Evolutionary conservation across 2,113 vertebrate genomes (phyloP).

Genomic region (Cebus imitator): DNA sequence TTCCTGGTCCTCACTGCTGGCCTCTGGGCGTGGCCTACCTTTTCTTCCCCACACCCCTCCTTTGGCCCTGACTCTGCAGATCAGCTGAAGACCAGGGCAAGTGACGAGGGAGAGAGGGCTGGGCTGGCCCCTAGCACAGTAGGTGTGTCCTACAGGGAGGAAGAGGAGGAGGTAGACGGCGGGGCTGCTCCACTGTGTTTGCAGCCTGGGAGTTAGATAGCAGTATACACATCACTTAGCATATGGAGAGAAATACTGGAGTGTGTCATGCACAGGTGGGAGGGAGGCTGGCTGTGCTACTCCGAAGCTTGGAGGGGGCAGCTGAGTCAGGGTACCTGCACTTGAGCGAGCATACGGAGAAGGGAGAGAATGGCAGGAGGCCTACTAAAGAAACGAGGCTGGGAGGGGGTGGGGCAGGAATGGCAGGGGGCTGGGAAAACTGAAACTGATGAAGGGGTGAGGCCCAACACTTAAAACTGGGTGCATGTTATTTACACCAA

Average conservation of each 20-base stretch:
- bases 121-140: not conserved
- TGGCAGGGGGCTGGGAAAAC: not conserved
- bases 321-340: rapidly evolving
- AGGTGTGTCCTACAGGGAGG: not conserved
- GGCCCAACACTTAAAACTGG: not conserved
- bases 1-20: not conserved
- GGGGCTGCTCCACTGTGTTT: not conserved
- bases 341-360: rapidly evolving
- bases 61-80: not conserved
- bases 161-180: not conserved
- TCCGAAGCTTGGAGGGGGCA: rapidly evolving
- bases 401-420: too few relatives aligned
- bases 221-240: not conserved
- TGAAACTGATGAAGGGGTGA: too few relatives aligned
- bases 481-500: not conserved
- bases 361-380: too few relatives aligned
- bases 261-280: not conserved
- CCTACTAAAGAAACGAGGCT: not conserved
- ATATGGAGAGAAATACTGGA: not conserved
- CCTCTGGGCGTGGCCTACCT: not conserved
- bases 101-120: not conserved
- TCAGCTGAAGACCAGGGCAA: not conserved
- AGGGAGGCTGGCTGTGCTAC: not conserved
- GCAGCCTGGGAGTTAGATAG: not conserved
- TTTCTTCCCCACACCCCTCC: not conserved